Evolutionary conservation across 2,797 vertebrate species (phyloP).

Genomic region (Sciaenops ocellatus): DNA sequence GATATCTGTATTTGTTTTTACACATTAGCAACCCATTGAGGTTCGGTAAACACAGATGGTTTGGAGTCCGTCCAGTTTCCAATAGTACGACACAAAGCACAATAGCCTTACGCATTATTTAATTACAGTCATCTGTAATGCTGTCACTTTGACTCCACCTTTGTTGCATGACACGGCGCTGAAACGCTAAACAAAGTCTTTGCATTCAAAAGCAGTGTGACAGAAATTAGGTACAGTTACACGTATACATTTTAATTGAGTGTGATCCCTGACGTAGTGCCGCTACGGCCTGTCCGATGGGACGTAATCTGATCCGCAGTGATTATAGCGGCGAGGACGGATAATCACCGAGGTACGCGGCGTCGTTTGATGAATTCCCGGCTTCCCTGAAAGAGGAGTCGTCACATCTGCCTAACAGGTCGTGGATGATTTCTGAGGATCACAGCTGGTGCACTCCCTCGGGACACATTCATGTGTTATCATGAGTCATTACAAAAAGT

Average conservation of each 20-base stretch:
- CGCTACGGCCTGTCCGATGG: conserved; percentile 39
- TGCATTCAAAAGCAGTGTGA: conserved; percentile 37
- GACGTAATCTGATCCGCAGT: conserved; percentile 47
- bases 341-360: conserved; percentile 51
- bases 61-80: conserved; percentile 79
- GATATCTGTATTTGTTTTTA: conserved; percentile 80
- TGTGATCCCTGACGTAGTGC: conserved; percentile 21
- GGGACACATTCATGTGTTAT: conserved; percentile 71
- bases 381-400: conserved; percentile 57
- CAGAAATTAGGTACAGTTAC: conserved; percentile 39
- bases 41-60: conserved; percentile 79
- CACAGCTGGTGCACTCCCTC: conserved; percentile 70
- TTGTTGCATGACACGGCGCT: conserved; percentile 29
- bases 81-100: conserved; percentile 71
- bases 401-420: conserved; percentile 74
- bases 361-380: conserved; percentile 45
- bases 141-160: conserved; percentile 75
- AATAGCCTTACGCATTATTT: conserved; percentile 72
- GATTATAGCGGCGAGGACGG: conserved; percentile 41
- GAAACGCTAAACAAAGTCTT: conserved; percentile 51
- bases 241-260: conserved; percentile 36
- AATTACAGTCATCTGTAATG: conserved; percentile 78
- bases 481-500: conserved; percentile 72
- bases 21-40: conserved; percentile 73
- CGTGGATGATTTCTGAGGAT: conserved; percentile 61